Evolutionary conservation across 2,113 vertebrate genomes (phyloP).

Genomic region (Nettapus auritus): DNA sequence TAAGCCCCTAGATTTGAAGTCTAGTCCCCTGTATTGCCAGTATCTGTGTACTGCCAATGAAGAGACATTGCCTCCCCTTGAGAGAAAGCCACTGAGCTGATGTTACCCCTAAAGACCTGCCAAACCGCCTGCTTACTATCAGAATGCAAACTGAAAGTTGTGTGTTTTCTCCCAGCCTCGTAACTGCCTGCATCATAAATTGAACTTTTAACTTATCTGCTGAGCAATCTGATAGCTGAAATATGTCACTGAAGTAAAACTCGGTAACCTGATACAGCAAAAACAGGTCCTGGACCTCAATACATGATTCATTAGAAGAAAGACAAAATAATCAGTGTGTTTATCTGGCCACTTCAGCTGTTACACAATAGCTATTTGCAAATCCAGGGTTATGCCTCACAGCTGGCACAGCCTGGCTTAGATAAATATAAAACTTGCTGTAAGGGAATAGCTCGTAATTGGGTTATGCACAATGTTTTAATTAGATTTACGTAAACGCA

Average conservation of each 20-base stretch:
- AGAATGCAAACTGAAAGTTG: neutral
- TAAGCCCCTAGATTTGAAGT: neutral
- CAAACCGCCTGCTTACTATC: neutral
- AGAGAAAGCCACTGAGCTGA: neutral
- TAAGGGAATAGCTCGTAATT: conserved; percentile 53
- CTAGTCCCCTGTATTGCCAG: neutral
- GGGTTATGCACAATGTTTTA: conserved; percentile 57
- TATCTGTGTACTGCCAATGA: neutral
- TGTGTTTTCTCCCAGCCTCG: neutral
- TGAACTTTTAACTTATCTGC: neutral
- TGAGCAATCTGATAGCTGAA: neutral
- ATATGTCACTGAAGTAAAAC: neutral
- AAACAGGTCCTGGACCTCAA: neutral
- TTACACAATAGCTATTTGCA: conserved; percentile 35
- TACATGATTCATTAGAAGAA: neutral
- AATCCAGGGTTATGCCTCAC: conserved; percentile 30
- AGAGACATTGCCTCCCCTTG: no score
- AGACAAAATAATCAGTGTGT: neutral
- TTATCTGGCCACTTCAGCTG: conserved; percentile 11
- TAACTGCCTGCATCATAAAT: neutral
- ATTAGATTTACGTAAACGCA: conserved; percentile 63
- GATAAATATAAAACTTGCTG: conserved; percentile 64
- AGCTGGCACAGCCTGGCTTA: conserved; percentile 39
- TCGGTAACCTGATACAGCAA: neutral
- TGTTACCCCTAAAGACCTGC: neutral